Evolutionary conservation across 2,113 vertebrate genomes (phyloP).

Genomic region (Dipodomys ordii): DNA sequence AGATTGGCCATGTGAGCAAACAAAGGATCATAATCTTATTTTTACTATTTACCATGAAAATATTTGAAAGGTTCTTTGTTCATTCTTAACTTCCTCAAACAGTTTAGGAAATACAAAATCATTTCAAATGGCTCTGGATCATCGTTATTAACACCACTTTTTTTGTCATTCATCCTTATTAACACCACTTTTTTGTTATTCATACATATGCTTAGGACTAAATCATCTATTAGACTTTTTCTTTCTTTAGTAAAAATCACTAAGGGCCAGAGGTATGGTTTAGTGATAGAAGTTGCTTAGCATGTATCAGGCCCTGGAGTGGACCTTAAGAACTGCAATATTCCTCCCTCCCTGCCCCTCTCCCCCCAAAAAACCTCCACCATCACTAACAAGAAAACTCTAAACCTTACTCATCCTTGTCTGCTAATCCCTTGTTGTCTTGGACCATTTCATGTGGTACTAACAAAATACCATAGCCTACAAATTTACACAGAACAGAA

Average conservation of each 20-base stretch:
- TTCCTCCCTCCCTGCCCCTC: no score
- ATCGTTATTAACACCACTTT: neutral
- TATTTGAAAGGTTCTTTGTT: neutral
- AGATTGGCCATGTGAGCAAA: constrained; percentile 29
- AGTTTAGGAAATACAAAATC: neutral
- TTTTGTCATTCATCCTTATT: neutral
- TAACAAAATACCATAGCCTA: neutral
- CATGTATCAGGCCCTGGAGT: neutral
- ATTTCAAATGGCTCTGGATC: neutral
- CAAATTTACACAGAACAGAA: neutral
- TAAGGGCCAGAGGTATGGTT: no score
- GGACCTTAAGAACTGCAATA: neutral
- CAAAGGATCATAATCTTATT: neutral
- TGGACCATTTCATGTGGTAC: neutral
- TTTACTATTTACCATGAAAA: constrained; percentile 15
- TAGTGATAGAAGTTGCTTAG: neutral
- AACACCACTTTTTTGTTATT: neutral
- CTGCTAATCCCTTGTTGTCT: neutral
- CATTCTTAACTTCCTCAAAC: constrained; percentile 5
- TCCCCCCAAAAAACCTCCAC: neutral
- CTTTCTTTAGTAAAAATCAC: no score
- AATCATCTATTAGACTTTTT: neutral
- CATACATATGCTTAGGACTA: neutral
- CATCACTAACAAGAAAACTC: no score
- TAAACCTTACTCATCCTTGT: neutral